Evolutionary conservation across 1,140 invertebrate species (phyloP).

Genomic region (Bombus sylvicola): DNA sequence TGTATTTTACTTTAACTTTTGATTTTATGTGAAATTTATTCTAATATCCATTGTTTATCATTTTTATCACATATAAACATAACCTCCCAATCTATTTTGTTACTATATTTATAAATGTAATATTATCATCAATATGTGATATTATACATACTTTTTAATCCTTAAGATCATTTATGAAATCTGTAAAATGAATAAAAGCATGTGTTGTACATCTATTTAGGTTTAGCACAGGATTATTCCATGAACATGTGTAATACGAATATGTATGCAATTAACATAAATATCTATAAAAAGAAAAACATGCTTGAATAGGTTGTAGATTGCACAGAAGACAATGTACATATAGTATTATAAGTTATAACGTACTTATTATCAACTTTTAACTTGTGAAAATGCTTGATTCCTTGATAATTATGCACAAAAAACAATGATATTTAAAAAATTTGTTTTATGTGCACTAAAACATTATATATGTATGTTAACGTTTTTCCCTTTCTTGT

Average conservation of each 20-base stretch:
- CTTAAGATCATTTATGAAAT: conserved; percentile 25
- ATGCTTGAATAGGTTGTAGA: conserved; percentile 26
- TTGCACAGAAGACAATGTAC: conserved; percentile 27
- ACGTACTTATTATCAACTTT: conserved; percentile 31
- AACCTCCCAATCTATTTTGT: neutral
- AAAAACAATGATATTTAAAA: neutral
- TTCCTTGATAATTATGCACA: conserved; percentile 38
- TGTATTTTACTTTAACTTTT: neutral
- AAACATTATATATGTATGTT: conserved; percentile 36
- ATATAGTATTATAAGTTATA: conserved; percentile 37
- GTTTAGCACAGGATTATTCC: conserved; percentile 1
- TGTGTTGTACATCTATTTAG: conserved; percentile 16
- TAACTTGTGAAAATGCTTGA: conserved; percentile 58
- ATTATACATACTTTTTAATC: conserved; percentile 10
- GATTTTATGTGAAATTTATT: neutral
- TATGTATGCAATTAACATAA: conserved; percentile 15
- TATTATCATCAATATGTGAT: conserved; percentile 19
- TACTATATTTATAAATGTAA: conserved; percentile 5
- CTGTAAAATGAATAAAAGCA: conserved; percentile 9
- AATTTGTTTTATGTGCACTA: conserved; percentile 33
- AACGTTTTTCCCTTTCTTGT: conserved; percentile 21
- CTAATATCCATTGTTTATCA: neutral
- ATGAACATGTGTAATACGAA: conserved; percentile 7
- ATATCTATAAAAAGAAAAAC: conserved; percentile 22
- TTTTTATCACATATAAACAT: neutral